Percentiles rank a stretch among this genome's conserved stretches.
phyloP scores from a whole-genome alignment of 2,888 invertebrate genomes.

The Lymantria monacha region DNA sequence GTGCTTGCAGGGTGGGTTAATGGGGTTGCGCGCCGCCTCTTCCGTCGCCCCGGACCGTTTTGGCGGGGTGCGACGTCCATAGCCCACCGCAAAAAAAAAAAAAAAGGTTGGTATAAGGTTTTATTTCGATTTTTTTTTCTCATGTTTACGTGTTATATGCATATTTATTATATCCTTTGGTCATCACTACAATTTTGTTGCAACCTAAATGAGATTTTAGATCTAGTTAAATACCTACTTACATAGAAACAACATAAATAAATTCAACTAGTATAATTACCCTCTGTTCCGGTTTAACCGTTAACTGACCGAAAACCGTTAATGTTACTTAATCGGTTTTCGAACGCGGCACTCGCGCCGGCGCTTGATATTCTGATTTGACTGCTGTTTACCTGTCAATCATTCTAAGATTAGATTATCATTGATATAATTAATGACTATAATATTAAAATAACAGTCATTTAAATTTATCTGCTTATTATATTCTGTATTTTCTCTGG shows the following conservation, averaged over 20 bases:
- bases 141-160: too few relatives aligned
- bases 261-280: constrained; percentile 52
- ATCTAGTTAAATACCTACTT: constrained; percentile 36
- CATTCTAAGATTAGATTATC: constrained; percentile 24
- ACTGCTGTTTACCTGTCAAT: constrained; percentile 27
- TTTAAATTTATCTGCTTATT: neutral
- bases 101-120: too few relatives aligned
- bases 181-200: constrained; percentile 36
- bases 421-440: neutral
- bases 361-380: constrained; percentile 3
- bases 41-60: too few relatives aligned
- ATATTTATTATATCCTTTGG: too few relatives aligned
- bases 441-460: neutral
- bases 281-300: constrained; percentile 52
- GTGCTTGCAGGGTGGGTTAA: too few relatives aligned
- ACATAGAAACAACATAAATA: constrained; percentile 44
- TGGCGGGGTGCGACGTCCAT: too few relatives aligned
- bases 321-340: constrained; percentile 51
- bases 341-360: constrained; percentile 19
- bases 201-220: constrained; percentile 27
- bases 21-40: too few relatives aligned
- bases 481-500: neutral
- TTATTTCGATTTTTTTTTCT: too few relatives aligned
- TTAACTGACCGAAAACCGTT: constrained; percentile 41
- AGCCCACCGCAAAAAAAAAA: too few relatives aligned